Conservation (phyloP, 2,113 vertebrate genomes). For the Hepsetus odoe region DNA sequence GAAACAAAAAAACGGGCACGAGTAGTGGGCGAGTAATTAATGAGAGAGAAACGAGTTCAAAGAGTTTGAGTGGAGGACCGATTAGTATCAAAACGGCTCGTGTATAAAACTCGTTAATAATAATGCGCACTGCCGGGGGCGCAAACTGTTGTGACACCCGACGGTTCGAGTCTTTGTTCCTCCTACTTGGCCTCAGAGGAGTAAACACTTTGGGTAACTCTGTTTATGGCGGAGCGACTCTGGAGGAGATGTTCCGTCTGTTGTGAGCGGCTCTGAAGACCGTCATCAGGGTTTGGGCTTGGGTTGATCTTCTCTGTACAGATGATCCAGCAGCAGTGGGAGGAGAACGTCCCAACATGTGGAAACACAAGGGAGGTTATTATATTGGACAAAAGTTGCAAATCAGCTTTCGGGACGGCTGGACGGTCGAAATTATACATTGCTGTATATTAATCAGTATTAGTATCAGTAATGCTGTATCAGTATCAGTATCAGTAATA, state of each 20-base stretch:
- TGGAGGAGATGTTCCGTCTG: not conserved
- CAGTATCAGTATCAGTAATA: no score
- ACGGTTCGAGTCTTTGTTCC: not conserved
- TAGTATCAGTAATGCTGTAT: no score
- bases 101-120: constrained; percentile 2
- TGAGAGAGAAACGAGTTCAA: constrained; percentile 1
- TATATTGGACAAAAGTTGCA: no score
- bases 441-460: no score
- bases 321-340: not conserved
- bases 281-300: not conserved
- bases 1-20: not conserved
- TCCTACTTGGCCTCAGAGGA: not conserved
- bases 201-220: constrained; percentile 1
- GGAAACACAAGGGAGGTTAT: no score
- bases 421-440: not conserved
- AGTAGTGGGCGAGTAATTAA: not conserved
- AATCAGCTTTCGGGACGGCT: no score
- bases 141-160: not conserved
- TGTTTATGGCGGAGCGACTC: not conserved
- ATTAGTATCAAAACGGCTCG: not conserved
- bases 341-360: not conserved
- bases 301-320: not conserved
- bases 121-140: not conserved
- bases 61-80: not conserved
- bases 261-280: not conserved